A percentile compares a stretch with the other conserved stretches of the same genome.
These are phyloP conservation scores for Xenus cinereus DNA, from an alignment of 2,113 vertebrate species.

Conservation along the genomic window DNA sequence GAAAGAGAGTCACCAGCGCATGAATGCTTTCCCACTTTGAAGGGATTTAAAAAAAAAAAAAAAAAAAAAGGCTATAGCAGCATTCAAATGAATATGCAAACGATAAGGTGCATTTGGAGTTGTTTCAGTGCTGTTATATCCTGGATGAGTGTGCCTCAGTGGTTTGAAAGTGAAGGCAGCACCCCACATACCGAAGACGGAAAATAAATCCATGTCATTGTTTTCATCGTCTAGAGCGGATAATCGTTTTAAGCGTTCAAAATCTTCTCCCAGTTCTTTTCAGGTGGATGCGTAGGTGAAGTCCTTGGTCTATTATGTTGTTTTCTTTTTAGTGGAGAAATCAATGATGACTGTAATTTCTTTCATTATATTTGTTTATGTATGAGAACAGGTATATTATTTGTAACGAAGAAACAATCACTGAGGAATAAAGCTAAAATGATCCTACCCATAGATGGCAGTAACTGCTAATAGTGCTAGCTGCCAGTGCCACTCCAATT, in stretches of 20 bases:
- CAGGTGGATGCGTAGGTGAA: neutral
- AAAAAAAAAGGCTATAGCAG: neutral
- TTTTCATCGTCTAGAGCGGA: neutral
- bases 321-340: neutral
- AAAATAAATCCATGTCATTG: neutral
- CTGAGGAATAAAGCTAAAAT: neutral
- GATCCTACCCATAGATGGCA: slow-evolving; percentile 58
- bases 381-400: neutral
- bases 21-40: neutral
- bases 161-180: neutral
- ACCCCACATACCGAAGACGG: neutral
- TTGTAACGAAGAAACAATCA: neutral
- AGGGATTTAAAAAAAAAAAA: neutral
- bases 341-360: neutral
- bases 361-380: neutral
- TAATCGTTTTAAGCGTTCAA: neutral
- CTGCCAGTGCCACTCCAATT: neutral
- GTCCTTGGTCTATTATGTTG: neutral
- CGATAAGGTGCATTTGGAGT: neutral
- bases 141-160: neutral
- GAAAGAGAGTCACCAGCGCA: neutral
- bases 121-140: neutral
- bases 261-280: neutral
- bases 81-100: neutral
- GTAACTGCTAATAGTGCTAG: neutral